Percentiles rank a stretch among this genome's conserved stretches.
phyloP scores from a whole-genome alignment of 2,797 vertebrate species.

The Echiichthys vipera region DNA sequence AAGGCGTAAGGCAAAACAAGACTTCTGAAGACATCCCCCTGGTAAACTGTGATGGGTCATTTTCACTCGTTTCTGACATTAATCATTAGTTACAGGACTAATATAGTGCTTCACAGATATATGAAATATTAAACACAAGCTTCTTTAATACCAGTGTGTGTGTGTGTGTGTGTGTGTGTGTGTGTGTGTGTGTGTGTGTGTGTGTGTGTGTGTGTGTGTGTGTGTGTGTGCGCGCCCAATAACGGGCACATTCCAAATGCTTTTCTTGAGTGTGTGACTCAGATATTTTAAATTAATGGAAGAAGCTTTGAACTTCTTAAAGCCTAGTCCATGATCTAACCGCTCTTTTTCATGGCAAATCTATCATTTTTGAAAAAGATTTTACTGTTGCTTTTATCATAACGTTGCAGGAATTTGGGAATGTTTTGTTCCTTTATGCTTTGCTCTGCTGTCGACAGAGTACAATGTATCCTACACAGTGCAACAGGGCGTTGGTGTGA shows the following conservation, averaged over 20 bases:
- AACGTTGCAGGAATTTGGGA: slow-evolving; percentile 3
- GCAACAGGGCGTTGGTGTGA: slow-evolving; percentile 54
- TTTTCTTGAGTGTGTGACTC: slow-evolving; percentile 5
- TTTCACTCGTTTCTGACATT: no score
- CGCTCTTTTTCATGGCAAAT: not conserved
- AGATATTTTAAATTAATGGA: slow-evolving; percentile 9
- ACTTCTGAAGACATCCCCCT: no score
- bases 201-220: not conserved
- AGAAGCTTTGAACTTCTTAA: slow-evolving; percentile 15
- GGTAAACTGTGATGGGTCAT: no score
- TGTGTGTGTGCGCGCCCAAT: not conserved
- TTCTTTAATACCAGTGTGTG: not conserved
- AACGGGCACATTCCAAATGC: slow-evolving; percentile 15
- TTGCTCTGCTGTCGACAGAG: not conserved
- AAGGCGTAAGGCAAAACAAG: no score
- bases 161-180: not conserved
- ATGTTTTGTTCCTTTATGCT: not conserved
- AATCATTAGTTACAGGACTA: no score
- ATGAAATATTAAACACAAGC: no score
- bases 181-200: not conserved
- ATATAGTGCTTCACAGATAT: no score
- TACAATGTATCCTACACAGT: slow-evolving; percentile 17
- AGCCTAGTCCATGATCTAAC: not conserved
- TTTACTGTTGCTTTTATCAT: not conserved
- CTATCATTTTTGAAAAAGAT: not conserved